A percentile compares a stretch with the other conserved stretches of the same genome.
Conservation (phyloP, 2,888 invertebrate genomes). For the Callyntrura sp. region DNA sequence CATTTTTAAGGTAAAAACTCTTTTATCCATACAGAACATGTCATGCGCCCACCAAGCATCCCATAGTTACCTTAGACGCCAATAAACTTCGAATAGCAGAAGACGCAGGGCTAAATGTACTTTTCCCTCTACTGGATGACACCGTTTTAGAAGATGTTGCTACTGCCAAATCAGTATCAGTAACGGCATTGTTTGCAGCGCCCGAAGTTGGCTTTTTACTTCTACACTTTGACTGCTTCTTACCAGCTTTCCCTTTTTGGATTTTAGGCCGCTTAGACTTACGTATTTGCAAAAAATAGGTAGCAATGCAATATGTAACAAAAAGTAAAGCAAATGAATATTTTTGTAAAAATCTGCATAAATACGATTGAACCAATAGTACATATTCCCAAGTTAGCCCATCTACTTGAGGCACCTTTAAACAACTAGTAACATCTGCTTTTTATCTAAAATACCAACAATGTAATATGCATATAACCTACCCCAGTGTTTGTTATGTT, state of each 20-base stretch:
- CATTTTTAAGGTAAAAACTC: neutral
- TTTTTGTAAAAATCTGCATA: neutral
- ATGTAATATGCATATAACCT: conserved; percentile 63
- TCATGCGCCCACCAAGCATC: conserved; percentile 17
- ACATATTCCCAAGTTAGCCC: neutral
- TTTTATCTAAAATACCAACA: neutral
- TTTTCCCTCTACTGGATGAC: conserved; percentile 45
- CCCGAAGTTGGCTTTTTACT: conserved; percentile 27
- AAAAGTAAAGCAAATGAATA: conserved; percentile 49
- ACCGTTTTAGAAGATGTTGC: neutral
- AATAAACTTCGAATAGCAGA: conserved; percentile 84
- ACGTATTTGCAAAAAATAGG: conserved; percentile 1
- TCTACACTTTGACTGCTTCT: conserved; percentile 38
- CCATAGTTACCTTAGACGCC: conserved; percentile 83
- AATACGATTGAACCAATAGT: neutral
- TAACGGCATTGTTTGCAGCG: neutral
- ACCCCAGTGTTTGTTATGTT: conserved; percentile 75
- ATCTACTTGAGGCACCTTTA: neutral
- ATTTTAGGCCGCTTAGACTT: conserved; percentile 56
- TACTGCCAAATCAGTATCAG: neutral
- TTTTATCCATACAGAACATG: conserved; percentile 11
- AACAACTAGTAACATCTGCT: neutral
- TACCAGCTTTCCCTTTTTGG: conserved; percentile 67
- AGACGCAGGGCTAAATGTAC: conserved; percentile 81
- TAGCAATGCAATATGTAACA: conserved; percentile 33